phyloP scores from a whole-genome alignment of 2,797 vertebrate genomes.

The Anomalospiza imberbis region DNA sequence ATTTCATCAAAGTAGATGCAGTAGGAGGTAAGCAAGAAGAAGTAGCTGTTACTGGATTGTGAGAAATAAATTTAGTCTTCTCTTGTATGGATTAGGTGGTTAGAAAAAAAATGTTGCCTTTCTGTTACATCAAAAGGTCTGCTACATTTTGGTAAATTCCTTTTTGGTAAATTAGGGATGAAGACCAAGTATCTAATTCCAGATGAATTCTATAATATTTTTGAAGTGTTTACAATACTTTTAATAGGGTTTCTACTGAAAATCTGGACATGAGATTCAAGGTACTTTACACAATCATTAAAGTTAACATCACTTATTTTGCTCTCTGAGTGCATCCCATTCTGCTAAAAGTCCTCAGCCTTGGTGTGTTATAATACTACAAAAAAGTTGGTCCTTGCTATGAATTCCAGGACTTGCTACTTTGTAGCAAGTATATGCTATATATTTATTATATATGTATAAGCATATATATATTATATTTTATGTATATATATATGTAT shows the following conservation, averaged over 20 bases:
- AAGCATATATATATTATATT: not conserved
- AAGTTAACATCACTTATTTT: not conserved
- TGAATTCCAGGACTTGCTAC: not conserved
- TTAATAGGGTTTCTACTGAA: not conserved
- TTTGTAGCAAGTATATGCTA: not conserved
- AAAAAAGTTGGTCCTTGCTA: not conserved
- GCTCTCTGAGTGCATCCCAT: not conserved
- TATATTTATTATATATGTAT: not conserved
- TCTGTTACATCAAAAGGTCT: not conserved
- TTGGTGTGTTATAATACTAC: not conserved
- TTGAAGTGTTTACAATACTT: not conserved
- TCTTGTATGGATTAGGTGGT: not conserved
- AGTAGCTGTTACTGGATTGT: not conserved
- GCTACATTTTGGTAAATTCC: not conserved
- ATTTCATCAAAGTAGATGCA: conserved; percentile 13
- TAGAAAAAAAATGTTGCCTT: not conserved
- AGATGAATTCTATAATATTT: not conserved
- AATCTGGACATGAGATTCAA: not conserved
- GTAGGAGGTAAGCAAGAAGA: not conserved
- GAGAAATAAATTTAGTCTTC: not conserved
- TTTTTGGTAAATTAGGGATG: too few species aligned
- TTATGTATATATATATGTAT: not conserved
- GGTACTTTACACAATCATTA: not conserved
- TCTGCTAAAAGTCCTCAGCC: not conserved
- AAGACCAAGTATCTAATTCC: too few species aligned